Conservation (phyloP, 1,140 invertebrate species). For the Neodiprion fabricii region DNA sequence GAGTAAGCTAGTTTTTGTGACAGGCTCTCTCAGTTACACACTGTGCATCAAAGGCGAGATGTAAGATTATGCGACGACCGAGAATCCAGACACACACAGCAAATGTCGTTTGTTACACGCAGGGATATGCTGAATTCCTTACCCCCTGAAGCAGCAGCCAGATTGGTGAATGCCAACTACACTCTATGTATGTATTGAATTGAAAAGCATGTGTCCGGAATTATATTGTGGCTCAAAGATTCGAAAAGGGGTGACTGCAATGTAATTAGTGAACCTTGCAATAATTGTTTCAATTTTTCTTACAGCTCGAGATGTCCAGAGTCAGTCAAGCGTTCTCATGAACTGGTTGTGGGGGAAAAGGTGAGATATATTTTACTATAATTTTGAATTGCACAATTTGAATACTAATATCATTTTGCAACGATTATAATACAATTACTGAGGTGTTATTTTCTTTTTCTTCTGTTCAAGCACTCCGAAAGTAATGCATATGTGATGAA, state of each 20-base stretch:
- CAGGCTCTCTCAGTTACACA: slow-evolving; percentile 76
- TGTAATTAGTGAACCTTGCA: slow-evolving; percentile 17
- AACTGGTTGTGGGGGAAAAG: slow-evolving; percentile 79
- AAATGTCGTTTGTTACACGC: slow-evolving; percentile 74
- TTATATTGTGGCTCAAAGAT: neutral
- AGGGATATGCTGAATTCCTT: slow-evolving; percentile 71
- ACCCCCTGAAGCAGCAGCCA: slow-evolving; percentile 70
- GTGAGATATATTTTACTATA: slow-evolving; percentile 34
- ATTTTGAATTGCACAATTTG: slow-evolving; percentile 9
- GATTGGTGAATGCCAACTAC: slow-evolving; percentile 73
- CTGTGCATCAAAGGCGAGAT: slow-evolving; percentile 74
- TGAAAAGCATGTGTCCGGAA: neutral
- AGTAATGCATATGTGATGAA: slow-evolving; percentile 60
- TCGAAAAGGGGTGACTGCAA: neutral
- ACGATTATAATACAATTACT: no score
- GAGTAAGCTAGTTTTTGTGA: slow-evolving; percentile 54
- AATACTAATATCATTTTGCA: neutral
- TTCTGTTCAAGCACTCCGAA: slow-evolving; percentile 55
- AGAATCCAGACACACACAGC: slow-evolving; percentile 72
- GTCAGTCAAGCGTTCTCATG: slow-evolving; percentile 76
- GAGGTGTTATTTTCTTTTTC: slow-evolving; percentile 19
- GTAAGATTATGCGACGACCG: slow-evolving; percentile 76
- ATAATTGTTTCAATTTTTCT: slow-evolving; percentile 36
- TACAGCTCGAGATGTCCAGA: slow-evolving; percentile 76
- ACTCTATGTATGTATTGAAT: slow-evolving; percentile 70